Evolutionary conservation across 2,888 invertebrate species (phyloP), one percentile per base, ranked within the genome.

Genomic region (Parnassius smintheus): DNA sequence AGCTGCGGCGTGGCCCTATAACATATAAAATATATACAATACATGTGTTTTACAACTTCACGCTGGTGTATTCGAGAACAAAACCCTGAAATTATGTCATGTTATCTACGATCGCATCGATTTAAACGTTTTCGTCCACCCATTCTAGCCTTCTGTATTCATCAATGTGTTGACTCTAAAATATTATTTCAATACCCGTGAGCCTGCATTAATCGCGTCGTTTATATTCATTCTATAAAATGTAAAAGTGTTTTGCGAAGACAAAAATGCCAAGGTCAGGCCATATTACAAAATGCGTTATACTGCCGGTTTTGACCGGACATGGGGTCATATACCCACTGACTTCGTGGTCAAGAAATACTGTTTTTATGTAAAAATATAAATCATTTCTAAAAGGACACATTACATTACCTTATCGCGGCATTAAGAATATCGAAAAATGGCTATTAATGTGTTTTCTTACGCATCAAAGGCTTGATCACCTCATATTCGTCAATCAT

Each of bases 261-360:
- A 56, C 63, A 63, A 63, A 59, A 63, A 63, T 63, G 63, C 63
- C 63, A 63, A 63, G 63, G 63, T 42, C n/a, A n/a, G n/a, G n/a
- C 44, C 11, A 18, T n/a, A 46, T 63, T 63, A 52, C 63, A 56
- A 50, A 56, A 59, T 51, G 49, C 46, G 46, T 22, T 18, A 25
- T 48, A 55, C 18, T 44, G 50, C 42, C 35, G 42, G 42, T 49
- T 18, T 18, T 18, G 18, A 18, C 18, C 18, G 18, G 18, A 18
- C 13, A 44, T 51, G 25, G 59, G 59, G 56, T 63, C 59, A 59
- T 22, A 46, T 13, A 53, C 25, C 62, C 62, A 59, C 59, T 18
- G 54, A 45, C 50, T 62, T 58, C 35, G 49, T 62, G 57, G 54
- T 49, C 58, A 62, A 50, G 56, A 56, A 58, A 50, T 45, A 18